phyloP scores from a whole-genome alignment of 2,888 invertebrate genomes.

The Papilio protenor region DNA sequence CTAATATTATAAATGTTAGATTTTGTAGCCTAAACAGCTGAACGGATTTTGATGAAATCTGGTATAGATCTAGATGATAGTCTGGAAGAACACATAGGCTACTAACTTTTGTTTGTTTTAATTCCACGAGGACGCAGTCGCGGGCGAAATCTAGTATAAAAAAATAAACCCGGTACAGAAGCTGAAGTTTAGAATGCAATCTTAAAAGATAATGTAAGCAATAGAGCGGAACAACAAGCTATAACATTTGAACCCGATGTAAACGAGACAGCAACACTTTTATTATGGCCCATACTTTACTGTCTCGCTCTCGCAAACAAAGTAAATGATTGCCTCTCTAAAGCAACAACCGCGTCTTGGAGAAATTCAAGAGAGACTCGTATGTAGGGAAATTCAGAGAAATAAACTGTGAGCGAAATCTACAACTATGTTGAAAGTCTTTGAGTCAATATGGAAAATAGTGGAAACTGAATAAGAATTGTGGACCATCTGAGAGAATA shows the following conservation, averaged over 20 bases:
- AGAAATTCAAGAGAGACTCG: conserved; percentile 44
- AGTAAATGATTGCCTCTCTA: conserved; percentile 59
- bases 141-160: not conserved
- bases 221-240: conserved; percentile 22
- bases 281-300: conserved; percentile 60
- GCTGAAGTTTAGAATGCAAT: conserved; percentile 33
- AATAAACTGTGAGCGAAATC: conserved; percentile 56
- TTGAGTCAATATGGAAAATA: conserved; percentile 52
- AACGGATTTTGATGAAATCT: too few species aligned
- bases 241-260: conserved; percentile 40
- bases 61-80: too few species aligned
- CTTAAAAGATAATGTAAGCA: conserved; percentile 35
- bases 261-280: conserved; percentile 56
- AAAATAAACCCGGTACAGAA: conserved; percentile 38
- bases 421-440: conserved; percentile 51
- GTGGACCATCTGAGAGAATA: conserved; percentile 41
- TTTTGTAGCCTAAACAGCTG: too few species aligned
- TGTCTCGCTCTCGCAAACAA: conserved; percentile 57
- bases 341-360: conserved; percentile 45
- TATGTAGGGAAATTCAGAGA: conserved; percentile 66
- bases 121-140: too few species aligned
- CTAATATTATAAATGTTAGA: too few species aligned
- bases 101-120: too few species aligned
- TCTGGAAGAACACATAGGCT: too few species aligned
- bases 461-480: conserved; percentile 44